Percentiles rank a stretch among this genome's conserved stretches.
Conservation (phyloP, 2,113 vertebrate species). For the Tretioscincus oriximinensis region DNA sequence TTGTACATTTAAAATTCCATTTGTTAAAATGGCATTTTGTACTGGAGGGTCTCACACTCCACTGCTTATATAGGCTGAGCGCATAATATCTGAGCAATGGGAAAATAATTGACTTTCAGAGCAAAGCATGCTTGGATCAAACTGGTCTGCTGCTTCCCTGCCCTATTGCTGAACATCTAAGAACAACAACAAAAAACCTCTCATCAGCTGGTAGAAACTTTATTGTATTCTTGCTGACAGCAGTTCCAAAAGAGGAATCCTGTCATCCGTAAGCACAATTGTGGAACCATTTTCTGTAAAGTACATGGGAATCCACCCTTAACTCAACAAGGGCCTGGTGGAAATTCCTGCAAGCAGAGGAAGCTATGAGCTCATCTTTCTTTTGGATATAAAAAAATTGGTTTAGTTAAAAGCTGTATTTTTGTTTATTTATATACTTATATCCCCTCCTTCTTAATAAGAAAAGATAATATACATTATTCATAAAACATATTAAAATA, state of each 20-base stretch:
- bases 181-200: not conserved
- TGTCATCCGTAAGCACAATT: not conserved
- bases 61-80: slow-evolving; percentile 16
- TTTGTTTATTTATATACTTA: too few species aligned
- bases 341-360: not conserved
- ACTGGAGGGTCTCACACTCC: slow-evolving; percentile 10
- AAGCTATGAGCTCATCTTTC: too few species aligned
- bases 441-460: too few species aligned
- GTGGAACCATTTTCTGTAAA: not conserved
- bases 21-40: slow-evolving; percentile 3
- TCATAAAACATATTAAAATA: too few species aligned
- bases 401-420: too few species aligned
- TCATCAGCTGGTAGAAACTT: not conserved
- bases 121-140: not conserved
- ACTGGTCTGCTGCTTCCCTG: not conserved
- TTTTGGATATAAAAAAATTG: too few species aligned
- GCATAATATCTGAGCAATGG: not conserved
- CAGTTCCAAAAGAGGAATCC: too few species aligned
- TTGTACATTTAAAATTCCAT: not conserved
- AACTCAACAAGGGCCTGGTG: not conserved
- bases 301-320: too few species aligned
- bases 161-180: not conserved
- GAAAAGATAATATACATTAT: too few species aligned
- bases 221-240: not conserved
- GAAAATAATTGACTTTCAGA: not conserved